These are phyloP conservation scores for Andrena hattorfiana DNA, from an alignment of 2,888 invertebrate genomes.

Conservation along the genomic window DNA sequence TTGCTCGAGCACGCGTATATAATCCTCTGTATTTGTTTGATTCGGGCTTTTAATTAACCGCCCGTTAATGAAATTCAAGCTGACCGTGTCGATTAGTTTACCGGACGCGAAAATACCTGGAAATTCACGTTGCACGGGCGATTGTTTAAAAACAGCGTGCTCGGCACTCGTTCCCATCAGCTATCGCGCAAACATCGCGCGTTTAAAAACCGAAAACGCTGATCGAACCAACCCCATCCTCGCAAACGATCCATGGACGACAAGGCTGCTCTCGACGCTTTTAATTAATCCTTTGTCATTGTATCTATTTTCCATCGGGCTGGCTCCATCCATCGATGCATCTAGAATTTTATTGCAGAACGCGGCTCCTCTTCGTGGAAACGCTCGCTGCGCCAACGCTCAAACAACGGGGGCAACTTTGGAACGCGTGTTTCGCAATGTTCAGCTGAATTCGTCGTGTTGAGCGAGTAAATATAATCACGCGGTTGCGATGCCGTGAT, in stretches of 20 bases:
- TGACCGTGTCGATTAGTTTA: background rate
- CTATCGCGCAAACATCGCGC: background rate
- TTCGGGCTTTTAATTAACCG: slow-evolving; percentile 36
- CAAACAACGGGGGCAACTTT: slow-evolving; percentile 3
- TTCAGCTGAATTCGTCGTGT: background rate
- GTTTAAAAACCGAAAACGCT: slow-evolving; percentile 11
- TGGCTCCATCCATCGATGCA: background rate
- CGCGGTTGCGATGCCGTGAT: background rate
- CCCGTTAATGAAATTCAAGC: slow-evolving; percentile 29
- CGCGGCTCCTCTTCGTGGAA: background rate
- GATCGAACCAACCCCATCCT: background rate
- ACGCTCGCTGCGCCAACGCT: background rate
- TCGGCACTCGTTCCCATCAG: background rate
- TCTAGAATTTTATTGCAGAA: slow-evolving; percentile 19
- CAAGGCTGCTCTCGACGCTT: background rate
- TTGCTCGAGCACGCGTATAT: too few relatives aligned
- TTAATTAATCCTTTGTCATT: slow-evolving; percentile 44
- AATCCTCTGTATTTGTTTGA: background rate
- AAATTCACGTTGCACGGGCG: too few relatives aligned
- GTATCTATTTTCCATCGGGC: slow-evolving; percentile 8
- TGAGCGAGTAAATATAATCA: background rate
- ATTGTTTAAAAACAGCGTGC: background rate
- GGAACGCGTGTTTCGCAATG: background rate
- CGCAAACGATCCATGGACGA: background rate
- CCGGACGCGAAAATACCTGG: background rate